Conservation (phyloP, 2,797 vertebrate species). For the Percopsis omiscomaycus region DNA sequence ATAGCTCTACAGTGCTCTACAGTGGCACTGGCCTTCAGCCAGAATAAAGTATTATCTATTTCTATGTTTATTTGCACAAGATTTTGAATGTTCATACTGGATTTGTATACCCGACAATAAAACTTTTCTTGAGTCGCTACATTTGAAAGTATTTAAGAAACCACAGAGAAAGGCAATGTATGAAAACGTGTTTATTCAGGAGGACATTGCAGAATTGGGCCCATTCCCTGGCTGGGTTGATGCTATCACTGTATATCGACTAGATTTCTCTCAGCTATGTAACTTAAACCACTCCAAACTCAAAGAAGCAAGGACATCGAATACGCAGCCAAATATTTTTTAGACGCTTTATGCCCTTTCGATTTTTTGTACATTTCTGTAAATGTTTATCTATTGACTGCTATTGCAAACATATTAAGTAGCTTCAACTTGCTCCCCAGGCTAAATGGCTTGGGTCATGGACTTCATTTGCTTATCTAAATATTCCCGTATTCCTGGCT, state of each 20-base stretch:
- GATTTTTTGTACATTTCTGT: slow-evolving; percentile 50
- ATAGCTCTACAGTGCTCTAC: slow-evolving; percentile 18
- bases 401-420: slow-evolving; percentile 55
- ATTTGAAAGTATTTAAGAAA: slow-evolving; percentile 11
- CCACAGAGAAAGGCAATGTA: background rate
- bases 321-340: slow-evolving; percentile 37
- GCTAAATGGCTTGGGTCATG: slow-evolving; percentile 52
- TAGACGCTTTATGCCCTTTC: slow-evolving; percentile 24
- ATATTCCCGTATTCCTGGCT: slow-evolving; percentile 58
- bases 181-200: slow-evolving; percentile 8
- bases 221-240: background rate
- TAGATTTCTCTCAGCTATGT: slow-evolving; percentile 11
- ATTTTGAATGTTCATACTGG: slow-evolving; percentile 19
- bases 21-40: slow-evolving; percentile 16
- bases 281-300: slow-evolving; percentile 1
- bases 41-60: background rate
- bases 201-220: background rate
- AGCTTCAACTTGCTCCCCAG: slow-evolving; percentile 30
- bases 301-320: slow-evolving; percentile 3
- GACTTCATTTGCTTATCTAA: slow-evolving; percentile 64
- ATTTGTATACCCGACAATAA: slow-evolving; percentile 3
- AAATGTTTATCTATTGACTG: slow-evolving; percentile 62
- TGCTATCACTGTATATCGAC: slow-evolving; percentile 28
- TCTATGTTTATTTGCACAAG: slow-evolving; percentile 14
- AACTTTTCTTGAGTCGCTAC: slow-evolving; percentile 14